Evolutionary conservation across 2,797 vertebrate genomes (phyloP).

Genomic region (Bucorvus abyssinicus): DNA sequence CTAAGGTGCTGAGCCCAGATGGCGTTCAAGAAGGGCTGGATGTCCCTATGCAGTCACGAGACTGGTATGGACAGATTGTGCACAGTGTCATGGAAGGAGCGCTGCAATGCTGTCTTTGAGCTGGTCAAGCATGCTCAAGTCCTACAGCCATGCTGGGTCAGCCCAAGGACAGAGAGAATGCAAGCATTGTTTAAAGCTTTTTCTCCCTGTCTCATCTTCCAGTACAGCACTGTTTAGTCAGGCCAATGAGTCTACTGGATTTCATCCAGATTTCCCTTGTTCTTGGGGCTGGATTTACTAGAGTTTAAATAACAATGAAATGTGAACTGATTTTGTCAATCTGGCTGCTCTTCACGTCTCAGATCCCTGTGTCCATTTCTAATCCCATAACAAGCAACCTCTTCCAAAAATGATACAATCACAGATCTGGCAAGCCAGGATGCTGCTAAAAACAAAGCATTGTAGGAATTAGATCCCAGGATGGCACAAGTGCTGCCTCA

Average conservation of each 20-base stretch:
- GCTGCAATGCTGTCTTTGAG: background rate
- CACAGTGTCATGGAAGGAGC: too few species aligned
- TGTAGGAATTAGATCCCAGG: background rate
- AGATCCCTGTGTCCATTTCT: background rate
- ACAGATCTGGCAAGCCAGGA: background rate
- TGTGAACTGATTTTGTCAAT: background rate
- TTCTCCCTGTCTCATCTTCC: background rate
- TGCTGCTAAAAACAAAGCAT: background rate
- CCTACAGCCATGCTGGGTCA: background rate
- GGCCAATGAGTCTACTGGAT: constrained; percentile 3
- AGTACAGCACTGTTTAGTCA: background rate
- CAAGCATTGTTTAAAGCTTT: background rate
- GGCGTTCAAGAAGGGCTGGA: background rate
- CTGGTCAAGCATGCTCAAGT: background rate
- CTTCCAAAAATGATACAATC: background rate
- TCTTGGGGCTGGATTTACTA: background rate
- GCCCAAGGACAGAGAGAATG: background rate
- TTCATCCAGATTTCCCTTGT: constrained; percentile 4
- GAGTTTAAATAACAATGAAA: constrained; percentile 25
- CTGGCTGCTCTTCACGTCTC: background rate
- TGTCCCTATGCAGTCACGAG: background rate
- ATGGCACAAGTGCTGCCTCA: background rate
- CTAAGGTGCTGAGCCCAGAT: background rate
- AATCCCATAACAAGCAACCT: background rate
- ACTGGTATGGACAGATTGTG: background rate